Conservation (phyloP, 2,797 vertebrate species). For the Halcyon badia region DNA sequence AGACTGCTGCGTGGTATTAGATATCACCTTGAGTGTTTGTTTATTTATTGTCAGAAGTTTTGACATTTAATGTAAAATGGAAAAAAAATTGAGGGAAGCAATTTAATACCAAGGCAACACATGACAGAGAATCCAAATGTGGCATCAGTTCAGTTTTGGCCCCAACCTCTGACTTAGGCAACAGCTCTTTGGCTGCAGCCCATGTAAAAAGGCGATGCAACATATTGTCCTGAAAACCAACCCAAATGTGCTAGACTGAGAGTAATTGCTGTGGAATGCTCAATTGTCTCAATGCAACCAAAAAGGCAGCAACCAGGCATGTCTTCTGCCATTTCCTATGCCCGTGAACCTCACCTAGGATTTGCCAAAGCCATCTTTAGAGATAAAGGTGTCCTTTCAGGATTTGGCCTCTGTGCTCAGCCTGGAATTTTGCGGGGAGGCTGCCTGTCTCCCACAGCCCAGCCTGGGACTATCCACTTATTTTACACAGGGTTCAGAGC, state of each 20-base stretch:
- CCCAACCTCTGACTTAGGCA: not conserved
- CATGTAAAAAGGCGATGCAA: not conserved
- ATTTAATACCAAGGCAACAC: not conserved
- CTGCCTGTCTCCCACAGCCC: not conserved
- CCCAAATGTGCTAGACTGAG: not conserved
- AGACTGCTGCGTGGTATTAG: not conserved
- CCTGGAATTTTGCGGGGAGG: not conserved
- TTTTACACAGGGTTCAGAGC: not conserved
- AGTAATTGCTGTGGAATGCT: not conserved
- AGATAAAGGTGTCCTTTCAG: not conserved
- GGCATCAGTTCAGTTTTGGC: not conserved
- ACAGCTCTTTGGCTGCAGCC: not conserved
- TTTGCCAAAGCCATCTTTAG: not conserved
- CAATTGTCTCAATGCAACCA: not conserved
- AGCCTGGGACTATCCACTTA: not conserved
- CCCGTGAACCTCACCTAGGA: rapidly evolving
- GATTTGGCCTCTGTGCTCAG: not conserved
- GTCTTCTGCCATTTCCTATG: not conserved
- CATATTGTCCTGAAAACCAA: not conserved
- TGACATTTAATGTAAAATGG: not conserved
- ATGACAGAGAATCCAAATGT: not conserved
- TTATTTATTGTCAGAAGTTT: not conserved
- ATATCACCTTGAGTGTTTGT: not conserved
- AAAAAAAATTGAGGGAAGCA: not conserved
- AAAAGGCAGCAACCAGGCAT: rapidly evolving